Conservation (phyloP, 2,888 invertebrate genomes). For the Phymatocera aterrima region DNA sequence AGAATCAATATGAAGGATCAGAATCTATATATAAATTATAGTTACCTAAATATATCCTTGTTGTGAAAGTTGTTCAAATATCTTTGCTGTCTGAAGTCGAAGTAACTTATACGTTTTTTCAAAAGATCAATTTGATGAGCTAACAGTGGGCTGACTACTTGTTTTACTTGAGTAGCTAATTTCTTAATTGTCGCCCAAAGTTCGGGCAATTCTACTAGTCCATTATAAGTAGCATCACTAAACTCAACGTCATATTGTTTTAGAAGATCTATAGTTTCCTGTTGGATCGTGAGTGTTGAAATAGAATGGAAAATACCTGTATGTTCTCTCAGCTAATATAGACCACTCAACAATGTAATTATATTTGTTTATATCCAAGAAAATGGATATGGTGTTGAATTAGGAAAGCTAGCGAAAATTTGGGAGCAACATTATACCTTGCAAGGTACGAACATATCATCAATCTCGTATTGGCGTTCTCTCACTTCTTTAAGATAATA, state of each 20-base stretch:
- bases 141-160: slow-evolving; percentile 91
- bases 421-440: slow-evolving; percentile 70
- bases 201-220: slow-evolving; percentile 88
- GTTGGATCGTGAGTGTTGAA: neutral
- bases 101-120: slow-evolving; percentile 87
- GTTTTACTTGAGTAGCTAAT: slow-evolving; percentile 88
- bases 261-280: slow-evolving; percentile 89
- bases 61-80: slow-evolving; percentile 86
- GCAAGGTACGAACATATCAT: slow-evolving; percentile 93
- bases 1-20: neutral
- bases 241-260: slow-evolving; percentile 92
- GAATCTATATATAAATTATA: slow-evolving; percentile 54
- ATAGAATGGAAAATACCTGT: neutral
- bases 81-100: slow-evolving; percentile 86
- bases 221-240: slow-evolving; percentile 80
- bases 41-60: slow-evolving; percentile 74
- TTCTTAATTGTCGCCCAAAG: slow-evolving; percentile 92
- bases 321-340: neutral
- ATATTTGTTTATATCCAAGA: neutral
- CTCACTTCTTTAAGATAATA: slow-evolving; percentile 86
- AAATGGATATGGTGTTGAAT: too few relatives aligned
- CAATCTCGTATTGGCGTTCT: slow-evolving; percentile 87
- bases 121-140: slow-evolving; percentile 92
- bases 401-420: neutral
- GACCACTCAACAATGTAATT: neutral